These are phyloP conservation scores for Cheilosia variabilis DNA, from an alignment of 2,888 invertebrate genomes.

Conservation along the genomic window DNA sequence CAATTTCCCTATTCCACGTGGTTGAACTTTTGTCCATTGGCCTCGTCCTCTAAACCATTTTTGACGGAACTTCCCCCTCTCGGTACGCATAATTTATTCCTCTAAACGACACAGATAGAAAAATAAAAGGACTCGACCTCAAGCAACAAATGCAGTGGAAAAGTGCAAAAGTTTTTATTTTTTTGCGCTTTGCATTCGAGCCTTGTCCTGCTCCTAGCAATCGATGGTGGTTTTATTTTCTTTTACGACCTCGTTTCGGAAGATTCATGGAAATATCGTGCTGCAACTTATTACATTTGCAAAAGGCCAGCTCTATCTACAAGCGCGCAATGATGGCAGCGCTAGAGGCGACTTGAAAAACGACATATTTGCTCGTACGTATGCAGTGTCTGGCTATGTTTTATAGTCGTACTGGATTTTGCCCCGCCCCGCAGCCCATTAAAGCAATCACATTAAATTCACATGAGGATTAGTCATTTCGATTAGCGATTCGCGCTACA, in stretches of 20 bases:
- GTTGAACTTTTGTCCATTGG: background rate
- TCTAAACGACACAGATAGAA: background rate
- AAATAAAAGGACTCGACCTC: conserved; percentile 18
- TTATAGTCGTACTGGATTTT: background rate
- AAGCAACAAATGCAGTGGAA: conserved; percentile 6
- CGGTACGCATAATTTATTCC: conserved; percentile 1
- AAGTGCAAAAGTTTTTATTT: background rate
- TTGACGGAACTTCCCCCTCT: background rate
- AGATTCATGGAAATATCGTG: conserved; percentile 48
- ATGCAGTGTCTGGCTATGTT: background rate
- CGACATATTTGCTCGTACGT: background rate
- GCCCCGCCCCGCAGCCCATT: background rate
- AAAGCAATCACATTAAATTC: background rate
- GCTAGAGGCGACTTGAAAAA: background rate
- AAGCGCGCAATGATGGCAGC: background rate
- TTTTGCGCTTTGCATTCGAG: background rate
- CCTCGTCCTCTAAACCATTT: background rate
- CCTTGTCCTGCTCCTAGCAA: background rate
- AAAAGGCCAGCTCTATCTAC: background rate
- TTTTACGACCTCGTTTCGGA: conserved; percentile 38
- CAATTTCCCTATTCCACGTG: background rate
- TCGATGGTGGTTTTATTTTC: conserved; percentile 24
- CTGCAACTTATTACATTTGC: conserved; percentile 48
- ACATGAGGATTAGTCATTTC: background rate
- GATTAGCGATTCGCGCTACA: conserved; percentile 8